Base-by-base conservation (phyloP, 1,140 invertebrate species). In the Goniozus legneri region DNA sequence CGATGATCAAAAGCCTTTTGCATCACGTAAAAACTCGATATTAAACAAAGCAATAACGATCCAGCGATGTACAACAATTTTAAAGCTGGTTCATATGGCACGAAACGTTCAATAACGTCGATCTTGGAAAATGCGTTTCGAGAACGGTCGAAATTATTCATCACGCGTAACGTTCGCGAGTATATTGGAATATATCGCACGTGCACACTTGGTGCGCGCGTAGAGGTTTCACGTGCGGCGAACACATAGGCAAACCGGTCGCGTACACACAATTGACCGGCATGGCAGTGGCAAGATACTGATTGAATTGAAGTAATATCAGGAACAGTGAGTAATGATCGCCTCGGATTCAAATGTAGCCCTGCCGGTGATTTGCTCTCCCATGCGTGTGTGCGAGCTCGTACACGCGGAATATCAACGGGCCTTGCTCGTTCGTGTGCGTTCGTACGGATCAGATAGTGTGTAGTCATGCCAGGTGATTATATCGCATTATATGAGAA, bases 241-340 rank as follows among this genome's bases (percentile, higher is more conserved):
- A n/a, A n/a, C n/a, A n/a, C n/a, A n/a, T n/a, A n/a, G n/a, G n/a
- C n/a, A n/a, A n/a, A n/a, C n/a, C n/a, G n/a, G n/a, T n/a, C n/a
- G n/a, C n/a, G n/a, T n/a, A 27, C 24, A 10, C 10, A 32, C 35
- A 19, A 18, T 30, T 44, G 52, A 44, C 31, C 44, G 56, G 55
- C 62, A 54, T 56, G 58, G 57, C 58, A 60, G 57, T 65, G 60
- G 67, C 65, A 65, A 75, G 71, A 75, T 71, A 73, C 71, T 75
- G 73, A 75, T 75, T 73, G 71, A 76, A 76, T 75, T 71, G 71
- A 76, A 73, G 73, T 73, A 76, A 75, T 76, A 76, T 75, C 74
- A 75, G 70, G 62, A 73, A 64, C 71, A 64, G 67, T 73, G 72
- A 76, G 62, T 76, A 75, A 76, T 76, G 72, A 66, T 65, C 70